Evolutionary conservation across 2,888 invertebrate genomes (phyloP).

Genomic region (Conchocele bisecta): DNA sequence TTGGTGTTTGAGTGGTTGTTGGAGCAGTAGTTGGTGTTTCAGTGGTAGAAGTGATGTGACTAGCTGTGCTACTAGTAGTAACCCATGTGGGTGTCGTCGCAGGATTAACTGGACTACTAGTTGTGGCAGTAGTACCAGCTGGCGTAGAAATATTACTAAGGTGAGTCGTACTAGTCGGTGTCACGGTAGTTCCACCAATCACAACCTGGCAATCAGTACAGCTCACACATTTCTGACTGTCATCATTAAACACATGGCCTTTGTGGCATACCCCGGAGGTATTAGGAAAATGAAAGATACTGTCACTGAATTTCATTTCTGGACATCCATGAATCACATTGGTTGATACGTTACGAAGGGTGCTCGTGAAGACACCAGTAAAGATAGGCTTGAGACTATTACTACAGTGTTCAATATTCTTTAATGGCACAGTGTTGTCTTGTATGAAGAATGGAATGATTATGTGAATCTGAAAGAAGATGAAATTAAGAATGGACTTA

Average conservation of each 20-base stretch:
- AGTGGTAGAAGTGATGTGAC: background rate
- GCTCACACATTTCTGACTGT: constrained; percentile 31
- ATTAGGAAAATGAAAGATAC: constrained; percentile 11
- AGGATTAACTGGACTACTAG: background rate
- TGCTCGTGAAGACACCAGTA: too few relatives aligned
- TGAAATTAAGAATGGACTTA: background rate
- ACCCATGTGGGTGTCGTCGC: background rate
- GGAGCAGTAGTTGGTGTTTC: background rate
- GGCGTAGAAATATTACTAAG: background rate
- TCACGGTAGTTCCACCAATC: too few relatives aligned
- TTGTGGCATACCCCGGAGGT: constrained; percentile 28
- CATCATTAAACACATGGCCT: constrained; percentile 35
- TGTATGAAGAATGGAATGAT: constrained; percentile 46
- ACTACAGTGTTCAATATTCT: too few relatives aligned
- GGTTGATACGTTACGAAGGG: too few relatives aligned
- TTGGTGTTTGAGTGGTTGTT: background rate
- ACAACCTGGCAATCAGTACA: constrained; percentile 33
- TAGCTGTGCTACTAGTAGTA: constrained; percentile 5
- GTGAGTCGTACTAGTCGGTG: background rate
- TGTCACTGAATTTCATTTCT: constrained; percentile 15
- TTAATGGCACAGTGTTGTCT: too few relatives aligned
- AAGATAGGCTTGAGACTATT: too few relatives aligned
- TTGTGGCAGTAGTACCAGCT: background rate
- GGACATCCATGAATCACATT: constrained; percentile 19
- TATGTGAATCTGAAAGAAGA: constrained; percentile 42